phyloP scores from a whole-genome alignment of 2,113 vertebrate species.

The Lathamus discolor region DNA sequence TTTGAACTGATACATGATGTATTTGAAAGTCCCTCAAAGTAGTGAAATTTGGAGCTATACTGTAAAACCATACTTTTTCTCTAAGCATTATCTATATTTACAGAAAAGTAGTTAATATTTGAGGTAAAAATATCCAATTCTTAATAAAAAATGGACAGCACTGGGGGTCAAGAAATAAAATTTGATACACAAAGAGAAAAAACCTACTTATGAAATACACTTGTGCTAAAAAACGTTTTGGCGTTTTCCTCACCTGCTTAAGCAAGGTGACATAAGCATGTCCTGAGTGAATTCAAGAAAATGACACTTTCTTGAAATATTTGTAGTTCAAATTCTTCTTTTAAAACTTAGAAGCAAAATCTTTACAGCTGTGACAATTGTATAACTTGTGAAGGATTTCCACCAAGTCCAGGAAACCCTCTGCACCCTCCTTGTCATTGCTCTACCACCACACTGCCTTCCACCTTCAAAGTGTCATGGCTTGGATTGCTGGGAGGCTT shows the following conservation, averaged over 20 bases:
- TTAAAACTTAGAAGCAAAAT: neutral
- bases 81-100: neutral
- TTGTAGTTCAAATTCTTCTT: slow-evolving; percentile 65
- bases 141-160: neutral
- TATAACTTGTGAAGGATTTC: neutral
- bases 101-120: neutral
- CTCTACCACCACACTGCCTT: neutral
- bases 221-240: slow-evolving; percentile 10
- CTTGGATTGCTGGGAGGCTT: neutral
- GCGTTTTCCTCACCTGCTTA: slow-evolving; percentile 58
- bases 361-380: neutral
- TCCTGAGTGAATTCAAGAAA: slow-evolving; percentile 65
- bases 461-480: neutral
- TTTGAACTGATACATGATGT: neutral
- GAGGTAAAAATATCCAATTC: neutral
- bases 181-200: neutral
- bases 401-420: neutral
- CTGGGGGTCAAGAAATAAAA: neutral
- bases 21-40: neutral
- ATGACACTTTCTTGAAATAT: slow-evolving; percentile 59
- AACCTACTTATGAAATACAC: neutral
- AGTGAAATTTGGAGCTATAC: neutral
- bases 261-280: slow-evolving; percentile 45
- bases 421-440: neutral
- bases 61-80: neutral